Evolutionary conservation across 2,797 vertebrate species (phyloP), one percentile per base, ranked within the genome.

Genomic region (Tenualosa ilisha): DNA sequence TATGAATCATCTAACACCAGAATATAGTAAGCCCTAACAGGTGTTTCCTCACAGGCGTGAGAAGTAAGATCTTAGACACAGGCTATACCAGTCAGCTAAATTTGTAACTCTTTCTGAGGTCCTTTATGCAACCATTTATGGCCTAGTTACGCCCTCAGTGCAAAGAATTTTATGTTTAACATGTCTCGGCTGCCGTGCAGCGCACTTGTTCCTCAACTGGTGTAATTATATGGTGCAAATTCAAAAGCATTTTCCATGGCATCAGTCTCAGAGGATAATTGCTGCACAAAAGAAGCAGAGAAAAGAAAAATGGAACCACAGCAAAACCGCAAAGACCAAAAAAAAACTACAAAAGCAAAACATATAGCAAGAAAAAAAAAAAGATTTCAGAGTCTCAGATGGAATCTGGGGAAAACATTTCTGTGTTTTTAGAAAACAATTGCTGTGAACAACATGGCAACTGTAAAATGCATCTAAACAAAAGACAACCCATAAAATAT

Each of bases 101-200:
- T 88, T 86, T 83, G 85, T 65, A 83, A 84, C 86, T 89, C 26
- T 89, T 86, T 11, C 17, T 87, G 84, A 84, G 87, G 89, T 91
- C 89, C 83, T 90, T 87, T 84, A 68, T n/a, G 15, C 46, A 86
- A 87, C 88, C 90, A 88, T 90, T 88, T 91, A 93, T 93, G 84
- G 90, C n/a, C 31, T 26, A 50, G 75, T 51, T 61, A 40, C 17
- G n/a, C 26, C 9, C 65, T 72, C 4, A 20, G 3, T 22, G 40
- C 40, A 43, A 46, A 79, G 40, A 79, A 1, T 6, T 79, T 6
- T 46, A 43, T 46, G 72, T 79, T 79, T 22, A 12, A 72, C 26
- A 40, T 79, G 20, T 79, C 6, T 46, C 46, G 20, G 72, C 68
- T 6, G 37, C 37, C 13, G 26, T 17, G 31, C 65, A 40, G 31